Conservation (phyloP, 2,888 invertebrate genomes). For the Drosophila cyrtoloma region DNA sequence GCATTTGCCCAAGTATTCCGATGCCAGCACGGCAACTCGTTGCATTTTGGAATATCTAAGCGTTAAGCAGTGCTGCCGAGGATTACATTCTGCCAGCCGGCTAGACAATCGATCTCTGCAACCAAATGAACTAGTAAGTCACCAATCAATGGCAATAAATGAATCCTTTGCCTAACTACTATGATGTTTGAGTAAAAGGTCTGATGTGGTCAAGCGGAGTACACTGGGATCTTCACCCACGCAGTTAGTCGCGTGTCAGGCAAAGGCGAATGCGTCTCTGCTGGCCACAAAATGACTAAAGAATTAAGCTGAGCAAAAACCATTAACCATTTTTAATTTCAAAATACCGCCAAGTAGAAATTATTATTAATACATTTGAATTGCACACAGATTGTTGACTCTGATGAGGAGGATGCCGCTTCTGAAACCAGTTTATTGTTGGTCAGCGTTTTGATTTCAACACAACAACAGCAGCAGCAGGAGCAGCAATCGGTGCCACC, state of each 20-base stretch:
- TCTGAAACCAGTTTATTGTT: constrained; percentile 26
- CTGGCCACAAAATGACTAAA: constrained; percentile 66
- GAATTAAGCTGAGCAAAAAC: constrained; percentile 50
- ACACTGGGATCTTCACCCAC: constrained; percentile 21
- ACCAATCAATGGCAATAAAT: neutral
- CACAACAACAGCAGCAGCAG: constrained; percentile 13
- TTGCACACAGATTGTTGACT: constrained; percentile 60
- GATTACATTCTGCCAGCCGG: constrained; percentile 61
- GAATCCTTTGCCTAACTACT: neutral
- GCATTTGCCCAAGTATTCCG: constrained; percentile 64
- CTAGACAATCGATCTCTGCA: constrained; percentile 55
- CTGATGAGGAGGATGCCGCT: constrained; percentile 63
- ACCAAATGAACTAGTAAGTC: constrained; percentile 63
- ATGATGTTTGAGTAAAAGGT: constrained; percentile 82
- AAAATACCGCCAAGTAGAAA: neutral
- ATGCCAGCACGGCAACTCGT: constrained; percentile 61
- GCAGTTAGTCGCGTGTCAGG: constrained; percentile 76
- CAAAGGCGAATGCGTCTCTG: constrained; percentile 20
- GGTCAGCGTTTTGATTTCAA: constrained; percentile 18
- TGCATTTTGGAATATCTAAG: constrained; percentile 66
- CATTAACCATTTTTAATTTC: neutral
- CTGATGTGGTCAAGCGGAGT: constrained; percentile 61
- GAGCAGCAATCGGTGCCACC: constrained; percentile 4
- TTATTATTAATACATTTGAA: constrained; percentile 8
- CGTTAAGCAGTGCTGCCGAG: constrained; percentile 51